Conservation (phyloP, 2,797 vertebrate species). For the Poeciliopsis presidionis region DNA sequence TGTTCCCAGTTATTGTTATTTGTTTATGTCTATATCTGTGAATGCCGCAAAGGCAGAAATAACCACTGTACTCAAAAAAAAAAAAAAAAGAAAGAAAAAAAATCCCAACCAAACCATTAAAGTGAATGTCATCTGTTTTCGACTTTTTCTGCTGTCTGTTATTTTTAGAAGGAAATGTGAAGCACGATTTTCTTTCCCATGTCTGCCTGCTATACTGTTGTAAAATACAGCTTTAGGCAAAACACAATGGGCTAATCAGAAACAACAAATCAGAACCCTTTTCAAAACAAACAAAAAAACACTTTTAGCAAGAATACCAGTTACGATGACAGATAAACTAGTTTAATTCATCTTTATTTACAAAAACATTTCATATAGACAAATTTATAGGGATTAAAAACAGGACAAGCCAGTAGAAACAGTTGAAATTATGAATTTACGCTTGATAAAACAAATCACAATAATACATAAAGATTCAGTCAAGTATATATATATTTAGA, state of each 20-base stretch:
- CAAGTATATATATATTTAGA: background rate
- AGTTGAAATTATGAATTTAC: background rate
- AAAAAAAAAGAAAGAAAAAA: slow-evolving; percentile 32
- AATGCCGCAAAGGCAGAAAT: slow-evolving; percentile 78
- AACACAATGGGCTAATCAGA: background rate
- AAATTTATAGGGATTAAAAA: background rate
- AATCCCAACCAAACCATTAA: slow-evolving; percentile 80
- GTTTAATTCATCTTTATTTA: background rate
- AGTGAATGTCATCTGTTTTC: slow-evolving; percentile 81
- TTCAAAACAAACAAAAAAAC: background rate
- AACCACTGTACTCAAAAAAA: slow-evolving; percentile 86
- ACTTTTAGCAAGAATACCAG: background rate
- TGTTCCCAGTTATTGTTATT: slow-evolving; percentile 77
- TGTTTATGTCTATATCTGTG: slow-evolving; percentile 75
- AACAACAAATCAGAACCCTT: background rate
- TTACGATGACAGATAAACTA: background rate
- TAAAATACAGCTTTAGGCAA: background rate
- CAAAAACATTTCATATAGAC: background rate
- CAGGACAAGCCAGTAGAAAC: background rate
- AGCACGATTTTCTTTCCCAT: background rate
- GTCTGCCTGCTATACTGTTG: background rate
- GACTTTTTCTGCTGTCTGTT: slow-evolving; percentile 27
- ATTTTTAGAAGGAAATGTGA: slow-evolving; percentile 14
- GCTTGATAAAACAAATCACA: background rate
- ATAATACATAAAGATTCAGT: background rate